Percentiles rank a stretch among this genome's conserved stretches.
These are phyloP conservation scores for Spodoptera littoralis DNA, from an alignment of 2,888 invertebrate species.

Conservation along the genomic window DNA sequence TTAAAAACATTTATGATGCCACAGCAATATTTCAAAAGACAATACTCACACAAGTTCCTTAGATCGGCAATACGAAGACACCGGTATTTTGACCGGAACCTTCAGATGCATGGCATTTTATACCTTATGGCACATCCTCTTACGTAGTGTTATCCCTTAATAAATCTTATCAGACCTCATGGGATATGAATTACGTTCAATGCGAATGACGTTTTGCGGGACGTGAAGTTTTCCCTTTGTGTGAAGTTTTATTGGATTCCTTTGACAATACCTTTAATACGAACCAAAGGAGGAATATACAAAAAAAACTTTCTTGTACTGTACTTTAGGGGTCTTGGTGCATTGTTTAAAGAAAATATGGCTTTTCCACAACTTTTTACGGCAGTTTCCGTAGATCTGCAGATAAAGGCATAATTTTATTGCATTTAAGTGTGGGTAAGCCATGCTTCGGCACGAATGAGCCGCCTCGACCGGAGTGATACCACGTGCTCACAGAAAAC, in stretches of 20 bases:
- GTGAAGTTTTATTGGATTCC: neutral
- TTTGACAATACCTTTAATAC: neutral
- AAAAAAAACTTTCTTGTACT: too few relatives aligned
- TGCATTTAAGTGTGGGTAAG: too few relatives aligned
- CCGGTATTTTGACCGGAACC: constrained; percentile 1
- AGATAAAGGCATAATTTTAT: too few relatives aligned
- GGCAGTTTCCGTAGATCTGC: too few relatives aligned
- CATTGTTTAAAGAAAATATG: too few relatives aligned
- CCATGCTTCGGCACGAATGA: too few relatives aligned
- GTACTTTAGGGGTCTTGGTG: too few relatives aligned
- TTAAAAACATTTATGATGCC: neutral
- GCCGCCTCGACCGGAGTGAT: too few relatives aligned
- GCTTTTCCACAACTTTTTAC: too few relatives aligned
- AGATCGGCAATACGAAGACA: constrained; percentile 17
- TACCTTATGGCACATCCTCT: constrained; percentile 9
- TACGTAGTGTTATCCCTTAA: constrained; percentile 1
- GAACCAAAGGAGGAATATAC: too few relatives aligned
- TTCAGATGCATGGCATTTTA: constrained; percentile 6
- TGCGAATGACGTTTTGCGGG: constrained; percentile 9
- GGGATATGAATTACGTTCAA: constrained; percentile 8
- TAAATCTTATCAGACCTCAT: constrained; percentile 16
- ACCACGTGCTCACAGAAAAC: too few relatives aligned
- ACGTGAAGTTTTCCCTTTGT: neutral
- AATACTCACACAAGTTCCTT: neutral
- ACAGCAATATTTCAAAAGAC: too few relatives aligned